Percentiles rank a stretch among this genome's conserved stretches.
Conservation (phyloP, 2,113 vertebrate species). For the Toxotes chatareus region DNA sequence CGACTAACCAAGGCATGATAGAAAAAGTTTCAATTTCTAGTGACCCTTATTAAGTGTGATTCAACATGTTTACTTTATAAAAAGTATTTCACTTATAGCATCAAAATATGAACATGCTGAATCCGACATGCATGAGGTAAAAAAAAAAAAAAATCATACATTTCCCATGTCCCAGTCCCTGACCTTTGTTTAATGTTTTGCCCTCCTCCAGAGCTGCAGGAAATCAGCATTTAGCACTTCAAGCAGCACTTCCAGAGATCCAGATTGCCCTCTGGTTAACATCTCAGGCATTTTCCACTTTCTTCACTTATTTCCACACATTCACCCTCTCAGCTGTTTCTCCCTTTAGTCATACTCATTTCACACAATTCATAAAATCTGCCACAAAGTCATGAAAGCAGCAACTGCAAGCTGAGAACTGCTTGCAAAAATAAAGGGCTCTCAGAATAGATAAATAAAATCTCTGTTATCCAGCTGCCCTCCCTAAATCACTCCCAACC, state of each 20-base stretch:
- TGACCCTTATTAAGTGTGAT: constrained; percentile 8
- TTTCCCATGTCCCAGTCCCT: constrained; percentile 44
- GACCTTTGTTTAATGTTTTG: constrained; percentile 60
- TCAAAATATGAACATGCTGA: constrained; percentile 22
- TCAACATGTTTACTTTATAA: not conserved
- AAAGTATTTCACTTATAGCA: constrained; percentile 24
- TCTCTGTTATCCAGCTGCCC: constrained; percentile 85
- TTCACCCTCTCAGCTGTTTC: constrained; percentile 72
- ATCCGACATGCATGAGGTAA: constrained; percentile 17
- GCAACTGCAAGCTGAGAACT: constrained; percentile 81
- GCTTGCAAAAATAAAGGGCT: constrained; percentile 79
- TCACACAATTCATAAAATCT: constrained; percentile 76
- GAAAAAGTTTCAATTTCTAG: constrained; percentile 43
- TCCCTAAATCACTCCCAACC: constrained; percentile 83
- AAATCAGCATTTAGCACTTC: constrained; percentile 61
- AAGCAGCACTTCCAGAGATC: constrained; percentile 64
- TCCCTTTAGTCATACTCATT: constrained; percentile 70
- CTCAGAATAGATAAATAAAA: constrained; percentile 85
- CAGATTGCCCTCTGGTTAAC: constrained; percentile 65
- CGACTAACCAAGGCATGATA: constrained; percentile 42
- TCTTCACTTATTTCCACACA: constrained; percentile 61
- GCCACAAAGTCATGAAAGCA: constrained; percentile 76
- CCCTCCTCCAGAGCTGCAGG: constrained; percentile 50
- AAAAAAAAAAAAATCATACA: constrained; percentile 25
- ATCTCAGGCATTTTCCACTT: constrained; percentile 70